phyloP scores from a whole-genome alignment of 2,888 invertebrate species.

The Mechanitis messenoides region DNA sequence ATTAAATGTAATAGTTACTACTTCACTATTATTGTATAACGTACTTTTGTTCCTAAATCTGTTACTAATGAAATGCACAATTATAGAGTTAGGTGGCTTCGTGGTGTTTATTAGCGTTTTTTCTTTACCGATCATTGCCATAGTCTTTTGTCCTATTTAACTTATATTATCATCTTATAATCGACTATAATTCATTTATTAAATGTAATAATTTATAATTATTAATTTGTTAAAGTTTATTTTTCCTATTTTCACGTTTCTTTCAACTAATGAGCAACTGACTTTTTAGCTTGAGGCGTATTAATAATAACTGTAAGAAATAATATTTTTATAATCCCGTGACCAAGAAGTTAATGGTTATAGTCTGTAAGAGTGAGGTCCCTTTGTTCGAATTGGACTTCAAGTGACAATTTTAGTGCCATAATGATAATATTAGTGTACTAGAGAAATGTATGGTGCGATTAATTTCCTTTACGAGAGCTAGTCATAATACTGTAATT shows the following conservation, averaged over 20 bases:
- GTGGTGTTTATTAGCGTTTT: conserved; percentile 20
- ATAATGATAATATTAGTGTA: conserved; percentile 34
- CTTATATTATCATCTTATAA: conserved; percentile 4
- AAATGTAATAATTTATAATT: not conserved
- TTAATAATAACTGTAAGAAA: conserved; percentile 44
- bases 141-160: conserved; percentile 12
- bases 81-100: conserved; percentile 24
- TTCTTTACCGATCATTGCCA: conserved; percentile 20
- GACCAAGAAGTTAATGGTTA: conserved; percentile 59
- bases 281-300: conserved; percentile 18
- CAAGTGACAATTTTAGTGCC: conserved; percentile 30
- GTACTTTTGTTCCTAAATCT: conserved; percentile 30
- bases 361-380: conserved; percentile 26
- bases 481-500: conserved; percentile 60
- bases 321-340: conserved; percentile 63
- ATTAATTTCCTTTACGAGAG: conserved; percentile 55
- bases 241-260: not conserved
- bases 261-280: conserved; percentile 6
- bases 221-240: not conserved
- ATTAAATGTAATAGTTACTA: conserved; percentile 12
- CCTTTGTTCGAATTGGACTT: conserved; percentile 14
- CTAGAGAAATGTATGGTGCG: conserved; percentile 55
- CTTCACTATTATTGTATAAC: conserved; percentile 18
- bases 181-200: not conserved
- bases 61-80: conserved; percentile 32